A percentile compares a stretch with the other conserved stretches of the same genome.
Evolutionary conservation across 2,113 vertebrate genomes (phyloP).

Genomic region (Brachypodius melanocephalos): DNA sequence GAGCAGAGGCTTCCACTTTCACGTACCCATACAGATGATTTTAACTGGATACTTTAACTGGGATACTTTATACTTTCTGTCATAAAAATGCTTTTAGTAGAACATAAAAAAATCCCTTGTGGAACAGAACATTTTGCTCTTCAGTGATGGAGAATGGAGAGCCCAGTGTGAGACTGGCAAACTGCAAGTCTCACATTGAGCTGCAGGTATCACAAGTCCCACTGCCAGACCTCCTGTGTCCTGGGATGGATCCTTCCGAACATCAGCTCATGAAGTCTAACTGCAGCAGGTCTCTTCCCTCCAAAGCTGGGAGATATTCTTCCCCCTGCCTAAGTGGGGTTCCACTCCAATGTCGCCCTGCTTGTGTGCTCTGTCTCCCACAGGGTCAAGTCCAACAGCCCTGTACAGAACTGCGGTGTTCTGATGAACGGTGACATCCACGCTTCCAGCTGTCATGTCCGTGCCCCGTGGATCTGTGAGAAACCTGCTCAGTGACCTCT

Average conservation of each 20-base stretch:
- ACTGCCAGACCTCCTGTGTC: not conserved
- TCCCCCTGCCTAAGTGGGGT: not conserved
- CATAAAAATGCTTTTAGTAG: not conserved
- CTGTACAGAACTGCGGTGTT: fast-evolving
- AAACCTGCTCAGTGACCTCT: not conserved
- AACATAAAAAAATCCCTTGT: not conserved
- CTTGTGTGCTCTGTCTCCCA: not conserved
- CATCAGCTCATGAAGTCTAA: not conserved
- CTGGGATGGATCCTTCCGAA: not conserved
- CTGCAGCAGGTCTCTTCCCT: not conserved
- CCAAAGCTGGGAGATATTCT: not conserved
- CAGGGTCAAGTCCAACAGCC: not conserved
- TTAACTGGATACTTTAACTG: not conserved
- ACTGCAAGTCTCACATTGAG: not conserved
- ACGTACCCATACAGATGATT: not conserved
- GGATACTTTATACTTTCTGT: not conserved
- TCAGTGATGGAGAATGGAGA: not conserved
- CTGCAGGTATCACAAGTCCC: not conserved
- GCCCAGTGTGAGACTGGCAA: not conserved
- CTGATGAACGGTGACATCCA: fast-evolving
- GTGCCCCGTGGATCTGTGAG: not conserved
- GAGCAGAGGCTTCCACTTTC: not conserved
- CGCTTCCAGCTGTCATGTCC: not conserved
- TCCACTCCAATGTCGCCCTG: fast-evolving
- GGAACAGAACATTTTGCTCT: not conserved